Evolutionary conservation across 2,113 vertebrate species (phyloP), one percentile per base, ranked within the genome.

Genomic region (Corythoichthys intestinalis): DNA sequence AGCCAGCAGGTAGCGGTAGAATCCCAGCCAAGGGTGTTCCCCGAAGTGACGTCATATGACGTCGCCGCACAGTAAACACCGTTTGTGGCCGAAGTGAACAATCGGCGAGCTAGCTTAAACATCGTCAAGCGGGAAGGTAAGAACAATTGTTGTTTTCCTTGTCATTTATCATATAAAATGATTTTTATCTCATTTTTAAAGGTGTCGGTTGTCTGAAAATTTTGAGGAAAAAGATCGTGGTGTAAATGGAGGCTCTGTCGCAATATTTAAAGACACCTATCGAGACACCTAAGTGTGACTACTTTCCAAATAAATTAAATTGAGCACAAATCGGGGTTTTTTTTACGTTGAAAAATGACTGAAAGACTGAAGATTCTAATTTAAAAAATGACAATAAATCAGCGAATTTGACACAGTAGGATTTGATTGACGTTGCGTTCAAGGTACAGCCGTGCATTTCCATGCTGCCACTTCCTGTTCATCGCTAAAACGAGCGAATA

Each of bases 1-100:
- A 79, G 46, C 77, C 86, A 79, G 76, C 39, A 7, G 76, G 69
- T 0, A 85, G 82, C 85, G 71, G 69, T 76, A 79, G 17, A 12
- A 0, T 17, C n/a, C n/a, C 44, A 8, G 53, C 14, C 1, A 17
- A 1, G 50, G 1, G 28, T 59, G 52, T 66, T 69, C 44, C 56
- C 58, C 61, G 20, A 46, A 0, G 58, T 49, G 56, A 59, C 66
- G 59, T 35, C 8, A 13, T 35, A 4, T 48, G 48, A 66, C 15
- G 38, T 9, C 0, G 7, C 3, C 7, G 1, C 39, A 50, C 69
- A 65, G 78, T 88, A 87, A 84, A 86, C 78, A 84, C 70, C 47
- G 61, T 2, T 47, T 10, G 58, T 67, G 15, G 48, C 41, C 20
- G 2, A 58, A 59, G 10, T 17, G 0, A 9, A 37, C 59, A 41